These are phyloP conservation scores for Pantala flavescens DNA, from an alignment of 1,140 invertebrate genomes.

Conservation along the genomic window DNA sequence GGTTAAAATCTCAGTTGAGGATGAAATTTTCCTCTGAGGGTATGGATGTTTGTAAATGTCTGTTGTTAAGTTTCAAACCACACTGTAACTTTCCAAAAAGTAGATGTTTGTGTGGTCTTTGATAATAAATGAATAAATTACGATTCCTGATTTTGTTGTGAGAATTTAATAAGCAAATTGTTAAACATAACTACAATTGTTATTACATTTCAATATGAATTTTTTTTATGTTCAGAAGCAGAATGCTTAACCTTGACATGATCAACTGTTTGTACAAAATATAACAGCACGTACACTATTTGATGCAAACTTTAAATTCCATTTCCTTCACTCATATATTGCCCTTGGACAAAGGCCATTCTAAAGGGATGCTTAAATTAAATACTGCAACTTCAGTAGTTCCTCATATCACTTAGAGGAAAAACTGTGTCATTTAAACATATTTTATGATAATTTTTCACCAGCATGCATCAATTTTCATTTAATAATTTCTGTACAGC, in stretches of 20 bases:
- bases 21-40: too few species aligned
- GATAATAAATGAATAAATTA: background rate
- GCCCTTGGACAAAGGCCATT: background rate
- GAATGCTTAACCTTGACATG: background rate
- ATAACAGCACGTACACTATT: background rate
- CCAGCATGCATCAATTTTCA: background rate
- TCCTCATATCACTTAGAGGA: background rate
- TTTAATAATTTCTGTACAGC: background rate
- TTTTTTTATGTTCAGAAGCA: background rate
- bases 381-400: background rate
- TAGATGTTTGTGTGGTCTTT: too few species aligned
- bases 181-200: background rate
- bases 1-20: too few species aligned
- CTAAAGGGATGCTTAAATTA: background rate
- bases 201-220: background rate
- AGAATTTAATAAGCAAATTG: conserved; percentile 8
- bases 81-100: too few species aligned
- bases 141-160: background rate
- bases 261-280: conserved; percentile 1
- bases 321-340: background rate
- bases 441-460: background rate
- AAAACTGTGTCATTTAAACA: background rate
- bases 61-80: too few species aligned
- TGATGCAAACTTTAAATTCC: background rate
- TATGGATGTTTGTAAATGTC: too few species aligned